A percentile compares a stretch with the other conserved stretches of the same genome.
phyloP scores from a whole-genome alignment of 2,113 vertebrate genomes.

The Cranoglanis bouderius region DNA sequence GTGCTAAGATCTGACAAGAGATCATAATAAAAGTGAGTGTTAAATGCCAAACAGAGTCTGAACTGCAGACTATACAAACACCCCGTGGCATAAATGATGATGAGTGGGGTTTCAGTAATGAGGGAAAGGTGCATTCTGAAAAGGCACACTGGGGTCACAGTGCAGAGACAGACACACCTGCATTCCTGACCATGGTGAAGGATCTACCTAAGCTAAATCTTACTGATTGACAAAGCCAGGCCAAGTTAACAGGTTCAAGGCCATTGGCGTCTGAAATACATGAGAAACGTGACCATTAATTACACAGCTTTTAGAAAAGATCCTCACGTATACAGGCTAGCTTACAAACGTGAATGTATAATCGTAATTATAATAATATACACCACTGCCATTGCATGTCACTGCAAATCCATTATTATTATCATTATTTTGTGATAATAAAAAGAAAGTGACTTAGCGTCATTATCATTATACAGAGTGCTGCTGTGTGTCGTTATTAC shows the following conservation, averaged over 20 bases:
- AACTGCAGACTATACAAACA: slow-evolving; percentile 44
- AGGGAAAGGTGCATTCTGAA: slow-evolving; percentile 4
- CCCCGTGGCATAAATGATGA: slow-evolving; percentile 10
- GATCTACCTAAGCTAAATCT: slow-evolving; percentile 4
- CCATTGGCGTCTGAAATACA: not conserved
- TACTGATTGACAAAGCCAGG: slow-evolving; percentile 23
- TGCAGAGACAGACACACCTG: slow-evolving; percentile 40
- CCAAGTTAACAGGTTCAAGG: not conserved
- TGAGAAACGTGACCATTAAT: not conserved
- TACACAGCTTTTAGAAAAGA: not conserved
- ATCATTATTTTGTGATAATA: not conserved
- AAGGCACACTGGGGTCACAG: not conserved
- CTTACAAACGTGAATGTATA: not conserved
- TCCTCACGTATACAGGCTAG: not conserved
- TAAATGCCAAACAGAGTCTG: not conserved
- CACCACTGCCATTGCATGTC: not conserved
- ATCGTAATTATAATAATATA: not conserved
- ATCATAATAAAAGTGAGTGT: slow-evolving; percentile 35
- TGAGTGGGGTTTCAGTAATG: not conserved
- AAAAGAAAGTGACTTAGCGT: not conserved
- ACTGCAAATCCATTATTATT: not conserved
- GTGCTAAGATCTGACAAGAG: slow-evolving; percentile 37
- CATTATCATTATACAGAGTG: slow-evolving; percentile 9
- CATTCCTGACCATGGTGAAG: slow-evolving; percentile 28
- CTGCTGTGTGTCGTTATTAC: slow-evolving; percentile 35